Percentiles rank a stretch among this genome's conserved stretches.
Evolutionary conservation across 2,113 vertebrate genomes (phyloP).

Genomic region (Salvelinus sp.): DNA sequence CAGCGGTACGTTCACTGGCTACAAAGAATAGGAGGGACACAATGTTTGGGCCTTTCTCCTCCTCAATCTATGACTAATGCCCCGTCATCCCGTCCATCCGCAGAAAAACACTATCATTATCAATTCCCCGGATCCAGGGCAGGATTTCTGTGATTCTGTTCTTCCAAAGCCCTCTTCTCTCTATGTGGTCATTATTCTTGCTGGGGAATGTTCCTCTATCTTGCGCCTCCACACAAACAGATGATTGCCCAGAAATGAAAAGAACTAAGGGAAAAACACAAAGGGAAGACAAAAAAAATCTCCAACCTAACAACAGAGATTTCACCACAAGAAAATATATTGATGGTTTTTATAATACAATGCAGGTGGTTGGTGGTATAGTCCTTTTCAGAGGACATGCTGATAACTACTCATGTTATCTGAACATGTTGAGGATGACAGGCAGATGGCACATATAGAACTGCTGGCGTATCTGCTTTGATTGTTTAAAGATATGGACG

Average conservation of each 20-base stretch:
- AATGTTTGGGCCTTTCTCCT: slow-evolving; percentile 62
- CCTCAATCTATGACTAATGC: slow-evolving; percentile 66
- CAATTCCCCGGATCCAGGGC: slow-evolving; percentile 66
- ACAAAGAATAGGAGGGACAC: slow-evolving; percentile 71
- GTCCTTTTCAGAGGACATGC: slow-evolving; percentile 27
- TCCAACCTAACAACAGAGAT: slow-evolving; percentile 6
- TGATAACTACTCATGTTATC: slow-evolving; percentile 19
- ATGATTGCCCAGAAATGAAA: slow-evolving; percentile 39
- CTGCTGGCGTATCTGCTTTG: background rate
- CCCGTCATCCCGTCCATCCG: slow-evolving; percentile 53
- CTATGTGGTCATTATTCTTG: slow-evolving; percentile 66
- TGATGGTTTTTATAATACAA: slow-evolving; percentile 31
- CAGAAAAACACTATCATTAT: slow-evolving; percentile 75
- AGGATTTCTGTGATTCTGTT: slow-evolving; percentile 70
- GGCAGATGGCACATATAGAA: background rate
- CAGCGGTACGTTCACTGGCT: slow-evolving; percentile 67
- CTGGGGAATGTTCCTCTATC: slow-evolving; percentile 49
- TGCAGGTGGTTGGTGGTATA: slow-evolving; percentile 6
- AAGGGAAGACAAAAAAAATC: background rate
- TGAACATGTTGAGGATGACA: background rate
- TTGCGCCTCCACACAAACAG: slow-evolving; percentile 32
- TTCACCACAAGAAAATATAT: slow-evolving; percentile 23
- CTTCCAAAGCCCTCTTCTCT: slow-evolving; percentile 50
- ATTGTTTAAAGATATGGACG: background rate
- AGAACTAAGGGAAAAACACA: slow-evolving; percentile 31